These are phyloP conservation scores for Cuniculus paca DNA, from an alignment of 2,797 vertebrate genomes.

Conservation along the genomic window DNA sequence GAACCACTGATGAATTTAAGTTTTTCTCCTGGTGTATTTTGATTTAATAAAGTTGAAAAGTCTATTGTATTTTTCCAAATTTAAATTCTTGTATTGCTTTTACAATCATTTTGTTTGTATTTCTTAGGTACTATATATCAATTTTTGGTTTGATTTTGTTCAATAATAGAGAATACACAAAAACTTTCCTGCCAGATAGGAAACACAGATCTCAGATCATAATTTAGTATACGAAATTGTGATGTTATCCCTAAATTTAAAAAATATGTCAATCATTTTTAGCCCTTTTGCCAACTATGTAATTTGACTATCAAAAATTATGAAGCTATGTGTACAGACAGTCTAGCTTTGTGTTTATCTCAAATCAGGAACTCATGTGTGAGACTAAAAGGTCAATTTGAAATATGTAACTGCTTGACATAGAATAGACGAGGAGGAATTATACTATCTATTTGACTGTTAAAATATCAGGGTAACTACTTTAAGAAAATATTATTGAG, in stretches of 20 bases:
- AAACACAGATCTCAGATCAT: neutral
- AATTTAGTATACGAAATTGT: slow-evolving; percentile 13
- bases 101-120: neutral
- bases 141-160: neutral
- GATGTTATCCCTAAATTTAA: slow-evolving; percentile 17
- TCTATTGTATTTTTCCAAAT: neutral
- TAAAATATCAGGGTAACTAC: slow-evolving; percentile 40
- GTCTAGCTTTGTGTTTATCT: slow-evolving; percentile 52
- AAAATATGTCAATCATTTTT: slow-evolving; percentile 31
- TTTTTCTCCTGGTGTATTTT: neutral
- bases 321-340: neutral
- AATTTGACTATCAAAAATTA: slow-evolving; percentile 48
- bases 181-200: slow-evolving; percentile 10
- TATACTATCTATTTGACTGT: slow-evolving; percentile 54
- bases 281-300: neutral
- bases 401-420: slow-evolving; percentile 65
- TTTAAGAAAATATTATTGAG: slow-evolving; percentile 52
- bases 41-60: neutral
- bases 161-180: neutral
- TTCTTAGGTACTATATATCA: slow-evolving; percentile 8
- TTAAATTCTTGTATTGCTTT: neutral
- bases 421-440: slow-evolving; percentile 39
- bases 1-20: neutral
- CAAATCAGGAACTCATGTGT: slow-evolving; percentile 66
- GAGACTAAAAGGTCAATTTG: slow-evolving; percentile 72